These are phyloP conservation scores for Xiphorhynchus erythropygius DNA, from an alignment of 2,797 vertebrate species.

Conservation along the genomic window DNA sequence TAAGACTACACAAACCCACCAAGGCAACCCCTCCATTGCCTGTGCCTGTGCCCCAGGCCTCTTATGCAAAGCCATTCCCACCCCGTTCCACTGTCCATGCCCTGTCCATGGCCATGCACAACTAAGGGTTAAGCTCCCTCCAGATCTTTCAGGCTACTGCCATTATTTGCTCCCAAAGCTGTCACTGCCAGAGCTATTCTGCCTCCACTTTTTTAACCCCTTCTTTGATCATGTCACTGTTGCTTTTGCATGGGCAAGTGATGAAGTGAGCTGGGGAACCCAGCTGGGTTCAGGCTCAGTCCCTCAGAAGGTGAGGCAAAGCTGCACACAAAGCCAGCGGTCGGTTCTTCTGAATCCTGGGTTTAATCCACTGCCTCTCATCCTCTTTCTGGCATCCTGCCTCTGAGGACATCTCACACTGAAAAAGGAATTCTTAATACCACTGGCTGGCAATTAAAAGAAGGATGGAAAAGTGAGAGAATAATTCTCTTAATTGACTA, in stretches of 20 bases:
- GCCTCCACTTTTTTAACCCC: not conserved
- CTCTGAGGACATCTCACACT: not conserved
- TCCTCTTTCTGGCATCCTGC: not conserved
- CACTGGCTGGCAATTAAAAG: not conserved
- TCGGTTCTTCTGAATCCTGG: not conserved
- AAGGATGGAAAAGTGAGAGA: slow-evolving; percentile 28
- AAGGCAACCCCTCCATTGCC: not conserved
- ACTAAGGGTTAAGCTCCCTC: not conserved
- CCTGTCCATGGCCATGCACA: accelerated
- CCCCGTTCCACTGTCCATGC: not conserved
- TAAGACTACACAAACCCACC: not conserved
- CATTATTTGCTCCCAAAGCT: not conserved
- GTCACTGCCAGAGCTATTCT: not conserved
- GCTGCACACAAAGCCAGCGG: accelerated
- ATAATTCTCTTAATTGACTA: slow-evolving; percentile 53
- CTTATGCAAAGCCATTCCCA: not conserved
- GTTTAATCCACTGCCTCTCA: not conserved
- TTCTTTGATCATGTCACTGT: not conserved
- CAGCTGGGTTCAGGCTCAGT: not conserved
- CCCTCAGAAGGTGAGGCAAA: not conserved
- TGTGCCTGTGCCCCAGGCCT: not conserved
- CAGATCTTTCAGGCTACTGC: not conserved
- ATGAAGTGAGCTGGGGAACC: not conserved
- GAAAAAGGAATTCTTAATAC: not conserved
- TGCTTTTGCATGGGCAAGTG: not conserved